These are phyloP conservation scores for Pomacea maculata DNA, from an alignment of 1,140 invertebrate species.

Conservation along the genomic window DNA sequence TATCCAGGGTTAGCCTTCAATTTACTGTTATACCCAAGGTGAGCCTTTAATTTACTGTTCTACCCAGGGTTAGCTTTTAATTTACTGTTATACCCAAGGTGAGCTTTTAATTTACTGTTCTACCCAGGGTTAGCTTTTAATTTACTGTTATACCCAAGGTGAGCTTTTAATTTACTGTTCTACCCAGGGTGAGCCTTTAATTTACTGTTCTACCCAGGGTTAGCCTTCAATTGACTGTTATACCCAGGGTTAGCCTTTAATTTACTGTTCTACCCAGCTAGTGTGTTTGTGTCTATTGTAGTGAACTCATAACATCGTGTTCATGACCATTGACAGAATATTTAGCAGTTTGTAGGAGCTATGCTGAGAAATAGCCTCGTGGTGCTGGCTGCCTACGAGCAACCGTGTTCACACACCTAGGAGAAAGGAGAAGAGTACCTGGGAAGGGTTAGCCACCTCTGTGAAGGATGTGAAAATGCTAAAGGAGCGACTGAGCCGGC, in stretches of 20 bases:
- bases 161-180: not conserved
- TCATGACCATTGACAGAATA: not conserved
- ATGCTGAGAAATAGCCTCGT: not conserved
- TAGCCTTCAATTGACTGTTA: not conserved
- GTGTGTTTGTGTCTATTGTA: not conserved
- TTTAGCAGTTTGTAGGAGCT: not conserved
- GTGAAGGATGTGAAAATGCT: conserved; percentile 58
- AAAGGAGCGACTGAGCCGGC: conserved; percentile 52
- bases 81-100: too few species aligned
- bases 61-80: not conserved
- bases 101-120: too few species aligned
- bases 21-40: too few species aligned
- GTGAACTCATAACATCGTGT: not conserved
- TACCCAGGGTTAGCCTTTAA: not conserved
- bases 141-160: not conserved
- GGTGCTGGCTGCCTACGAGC: conserved; percentile 20
- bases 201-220: too few species aligned
- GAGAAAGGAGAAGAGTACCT: not conserved
- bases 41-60: not conserved
- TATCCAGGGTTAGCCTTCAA: too few species aligned
- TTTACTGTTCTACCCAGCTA: not conserved
- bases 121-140: too few species aligned
- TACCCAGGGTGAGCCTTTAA: too few species aligned
- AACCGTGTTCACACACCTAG: too few species aligned
- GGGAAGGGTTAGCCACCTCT: conserved; percentile 41